Evolutionary conservation across 2,888 invertebrate species (phyloP).

Genomic region (Spisula solida): DNA sequence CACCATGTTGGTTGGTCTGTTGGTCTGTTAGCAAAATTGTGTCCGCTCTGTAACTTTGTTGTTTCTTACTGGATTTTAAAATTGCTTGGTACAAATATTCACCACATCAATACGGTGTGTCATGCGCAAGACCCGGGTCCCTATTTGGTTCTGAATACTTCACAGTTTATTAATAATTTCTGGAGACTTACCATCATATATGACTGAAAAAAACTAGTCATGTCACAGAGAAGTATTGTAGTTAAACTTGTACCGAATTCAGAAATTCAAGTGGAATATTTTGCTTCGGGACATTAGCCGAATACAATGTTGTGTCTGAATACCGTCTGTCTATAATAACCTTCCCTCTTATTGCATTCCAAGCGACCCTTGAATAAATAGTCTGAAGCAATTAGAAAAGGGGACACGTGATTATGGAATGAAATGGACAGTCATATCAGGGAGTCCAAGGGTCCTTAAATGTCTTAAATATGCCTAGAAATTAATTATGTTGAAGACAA

Average conservation of each 20-base stretch:
- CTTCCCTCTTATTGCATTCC: slow-evolving; percentile 7
- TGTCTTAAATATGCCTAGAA: slow-evolving; percentile 27
- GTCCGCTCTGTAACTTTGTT: too few species aligned
- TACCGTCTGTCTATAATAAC: background rate
- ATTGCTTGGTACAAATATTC: too few species aligned
- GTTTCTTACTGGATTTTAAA: too few species aligned
- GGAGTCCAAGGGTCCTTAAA: slow-evolving; percentile 18
- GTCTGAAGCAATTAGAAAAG: slow-evolving; percentile 17
- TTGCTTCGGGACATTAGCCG: background rate
- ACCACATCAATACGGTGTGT: too few species aligned
- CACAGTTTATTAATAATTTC: too few species aligned
- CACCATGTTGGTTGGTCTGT: too few species aligned
- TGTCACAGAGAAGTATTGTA: too few species aligned
- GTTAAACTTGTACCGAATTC: background rate
- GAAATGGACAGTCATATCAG: slow-evolving; percentile 31
- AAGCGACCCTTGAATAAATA: slow-evolving; percentile 2
- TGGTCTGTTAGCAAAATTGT: too few species aligned
- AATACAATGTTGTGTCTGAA: background rate
- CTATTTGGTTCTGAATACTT: too few species aligned
- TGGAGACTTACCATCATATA: too few species aligned
- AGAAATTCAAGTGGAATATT: background rate
- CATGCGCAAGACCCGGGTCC: too few species aligned
- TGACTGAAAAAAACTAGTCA: too few species aligned
- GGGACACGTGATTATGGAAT: slow-evolving; percentile 26
- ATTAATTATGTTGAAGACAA: slow-evolving; percentile 38